These are phyloP conservation scores for Meandrusa payeni DNA, from an alignment of 2,888 invertebrate genomes.

Conservation along the genomic window DNA sequence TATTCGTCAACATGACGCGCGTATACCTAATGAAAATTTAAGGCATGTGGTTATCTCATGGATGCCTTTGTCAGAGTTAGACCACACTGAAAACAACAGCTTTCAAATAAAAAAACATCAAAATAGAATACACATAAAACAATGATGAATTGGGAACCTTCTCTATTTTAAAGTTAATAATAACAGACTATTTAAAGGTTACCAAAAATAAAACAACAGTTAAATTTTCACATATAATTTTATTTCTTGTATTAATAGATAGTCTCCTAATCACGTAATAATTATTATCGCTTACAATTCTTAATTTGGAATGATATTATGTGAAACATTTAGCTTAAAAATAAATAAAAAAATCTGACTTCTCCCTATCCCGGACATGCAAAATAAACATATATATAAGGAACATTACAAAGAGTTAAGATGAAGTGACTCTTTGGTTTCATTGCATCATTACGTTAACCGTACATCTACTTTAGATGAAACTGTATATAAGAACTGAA, in stretches of 20 bases:
- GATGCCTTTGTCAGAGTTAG: too few species aligned
- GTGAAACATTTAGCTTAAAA: conserved; percentile 72
- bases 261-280: conserved; percentile 68
- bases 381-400: conserved; percentile 45
- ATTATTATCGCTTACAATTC: conserved; percentile 72
- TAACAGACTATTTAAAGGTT: too few species aligned
- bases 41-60: too few species aligned
- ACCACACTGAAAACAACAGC: too few species aligned
- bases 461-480: conserved; percentile 35
- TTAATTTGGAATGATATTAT: conserved; percentile 79
- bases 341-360: conserved; percentile 69
- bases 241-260: conserved; percentile 65
- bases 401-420: conserved; percentile 70
- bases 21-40: too few species aligned
- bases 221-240: conserved; percentile 60
- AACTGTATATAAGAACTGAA: conserved; percentile 34
- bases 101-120: too few species aligned
- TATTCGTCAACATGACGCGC: too few species aligned
- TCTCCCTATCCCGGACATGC: conserved; percentile 54
- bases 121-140: too few species aligned
- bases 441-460: conserved; percentile 46
- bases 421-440: conserved; percentile 74
- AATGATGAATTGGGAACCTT: too few species aligned
- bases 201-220: conserved; percentile 25
- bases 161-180: too few species aligned